Conservation (phyloP, 2,888 invertebrate species). For the Pristionchus japonicus region DNA sequence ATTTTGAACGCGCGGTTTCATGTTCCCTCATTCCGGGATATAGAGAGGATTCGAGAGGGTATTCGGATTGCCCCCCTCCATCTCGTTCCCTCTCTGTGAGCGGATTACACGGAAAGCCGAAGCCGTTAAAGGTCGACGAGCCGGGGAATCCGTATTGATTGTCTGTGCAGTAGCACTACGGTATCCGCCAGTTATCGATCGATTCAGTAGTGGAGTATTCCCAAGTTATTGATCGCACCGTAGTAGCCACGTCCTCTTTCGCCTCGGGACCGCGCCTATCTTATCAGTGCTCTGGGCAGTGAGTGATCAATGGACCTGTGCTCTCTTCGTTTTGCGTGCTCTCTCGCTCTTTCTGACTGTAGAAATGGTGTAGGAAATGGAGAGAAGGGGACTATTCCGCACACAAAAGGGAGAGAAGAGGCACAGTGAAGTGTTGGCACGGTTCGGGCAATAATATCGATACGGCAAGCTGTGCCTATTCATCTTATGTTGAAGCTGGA, state of each 20-base stretch:
- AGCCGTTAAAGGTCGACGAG: neutral
- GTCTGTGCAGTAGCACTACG: neutral
- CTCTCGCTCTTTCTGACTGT: neutral
- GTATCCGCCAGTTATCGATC: neutral
- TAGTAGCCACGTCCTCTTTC: neutral
- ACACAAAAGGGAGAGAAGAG: neutral
- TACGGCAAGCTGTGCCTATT: neutral
- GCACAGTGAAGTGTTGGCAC: slow-evolving; percentile 1
- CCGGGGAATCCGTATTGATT: neutral
- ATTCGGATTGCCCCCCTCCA: neutral
- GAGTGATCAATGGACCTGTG: neutral
- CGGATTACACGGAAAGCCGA: slow-evolving; percentile 7
- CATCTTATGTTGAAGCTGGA: neutral
- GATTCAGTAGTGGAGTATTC: neutral
- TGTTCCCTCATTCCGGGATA: neutral
- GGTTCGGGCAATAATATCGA: slow-evolving; percentile 1
- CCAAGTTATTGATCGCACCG: neutral
- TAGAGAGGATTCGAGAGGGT: neutral
- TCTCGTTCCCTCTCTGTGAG: neutral
- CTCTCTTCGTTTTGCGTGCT: neutral
- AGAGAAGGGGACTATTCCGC: neutral
- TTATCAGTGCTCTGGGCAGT: neutral
- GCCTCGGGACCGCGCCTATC: slow-evolving; percentile 27
- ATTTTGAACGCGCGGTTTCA: neutral
- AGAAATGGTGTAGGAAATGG: neutral